A percentile compares a stretch with the other conserved stretches of the same genome.
Conservation (phyloP, 23 tunicate genomes). For the Ciona savignyi region DNA sequence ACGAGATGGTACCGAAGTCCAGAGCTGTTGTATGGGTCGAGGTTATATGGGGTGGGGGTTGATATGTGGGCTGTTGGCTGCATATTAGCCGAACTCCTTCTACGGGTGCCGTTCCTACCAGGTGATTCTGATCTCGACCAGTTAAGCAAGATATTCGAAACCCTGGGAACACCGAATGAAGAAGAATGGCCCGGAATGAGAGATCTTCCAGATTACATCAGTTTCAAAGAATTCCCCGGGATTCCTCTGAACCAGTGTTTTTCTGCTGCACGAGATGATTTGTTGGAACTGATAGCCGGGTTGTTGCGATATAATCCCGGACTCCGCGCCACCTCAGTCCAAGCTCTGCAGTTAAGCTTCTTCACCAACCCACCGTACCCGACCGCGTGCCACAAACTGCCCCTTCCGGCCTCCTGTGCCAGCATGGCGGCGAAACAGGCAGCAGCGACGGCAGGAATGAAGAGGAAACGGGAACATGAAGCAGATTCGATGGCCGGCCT, state of each 20-base stretch:
- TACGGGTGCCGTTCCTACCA: conserved; percentile 79
- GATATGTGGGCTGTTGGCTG: conserved; percentile 99
- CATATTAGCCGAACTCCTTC: conserved; percentile 80
- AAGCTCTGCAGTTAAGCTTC: no score
- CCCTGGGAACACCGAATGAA: conserved; percentile 89
- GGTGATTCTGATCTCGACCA: conserved; percentile 90
- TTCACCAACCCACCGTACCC: no score
- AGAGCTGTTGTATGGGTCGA: conserved; percentile 75
- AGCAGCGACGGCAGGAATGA: no score
- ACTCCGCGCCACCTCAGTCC: conserved; percentile 44
- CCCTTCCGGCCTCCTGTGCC: no score
- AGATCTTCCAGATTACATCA: conserved; percentile 63
- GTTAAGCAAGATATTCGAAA: conserved; percentile 82
- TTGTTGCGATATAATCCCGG: conserved; percentile 65
- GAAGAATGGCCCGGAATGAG: conserved; percentile 84
- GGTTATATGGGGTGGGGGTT: conserved; percentile 78
- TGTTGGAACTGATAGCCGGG: conserved; percentile 56
- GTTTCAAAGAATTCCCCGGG: conserved; percentile 69
- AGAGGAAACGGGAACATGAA: no score
- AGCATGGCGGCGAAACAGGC: no score
- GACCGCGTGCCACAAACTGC: no score
- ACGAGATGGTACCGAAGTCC: conserved; percentile 94
- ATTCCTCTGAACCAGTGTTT: conserved; percentile 65
- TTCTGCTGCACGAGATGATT: conserved; percentile 83
- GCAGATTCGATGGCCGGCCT: no score